phyloP scores from a whole-genome alignment of 2,113 vertebrate species.

The Actinemys pallida region DNA sequence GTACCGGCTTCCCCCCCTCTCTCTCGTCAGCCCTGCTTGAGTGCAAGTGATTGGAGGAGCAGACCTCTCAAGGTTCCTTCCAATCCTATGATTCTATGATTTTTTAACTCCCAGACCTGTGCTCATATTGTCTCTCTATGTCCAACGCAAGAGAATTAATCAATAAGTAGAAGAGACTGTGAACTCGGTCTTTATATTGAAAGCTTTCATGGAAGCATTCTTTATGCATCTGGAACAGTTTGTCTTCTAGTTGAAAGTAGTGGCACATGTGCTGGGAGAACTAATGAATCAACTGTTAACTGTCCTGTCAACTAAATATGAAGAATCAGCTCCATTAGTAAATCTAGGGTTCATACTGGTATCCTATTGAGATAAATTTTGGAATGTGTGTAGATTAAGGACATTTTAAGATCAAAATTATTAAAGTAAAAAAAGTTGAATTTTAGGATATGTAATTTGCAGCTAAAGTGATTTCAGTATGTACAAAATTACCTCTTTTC shows the following conservation, averaged over 20 bases:
- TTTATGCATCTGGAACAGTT: not conserved
- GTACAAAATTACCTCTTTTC: not conserved
- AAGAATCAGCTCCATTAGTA: not conserved
- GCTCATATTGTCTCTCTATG: not conserved
- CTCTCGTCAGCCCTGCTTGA: too few relatives aligned
- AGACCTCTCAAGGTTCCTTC: too few relatives aligned
- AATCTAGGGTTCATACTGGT: not conserved
- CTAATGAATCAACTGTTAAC: not conserved
- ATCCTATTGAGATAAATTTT: not conserved
- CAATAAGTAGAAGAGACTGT: not conserved
- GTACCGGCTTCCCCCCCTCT: too few relatives aligned
- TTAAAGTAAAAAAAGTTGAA: not conserved
- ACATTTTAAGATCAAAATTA: not conserved
- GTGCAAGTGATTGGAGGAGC: too few relatives aligned
- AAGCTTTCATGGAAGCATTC: not conserved
- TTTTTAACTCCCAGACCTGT: not conserved
- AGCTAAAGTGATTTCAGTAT: not conserved
- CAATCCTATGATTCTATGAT: too few relatives aligned
- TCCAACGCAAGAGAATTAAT: not conserved
- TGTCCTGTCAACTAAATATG: not conserved
- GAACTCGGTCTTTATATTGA: not conserved
- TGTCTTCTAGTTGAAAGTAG: not conserved
- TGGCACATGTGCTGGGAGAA: not conserved
- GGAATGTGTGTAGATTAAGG: not conserved
- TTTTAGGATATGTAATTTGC: not conserved